Base-by-base conservation (phyloP, 2,888 invertebrate species). In the Hartigia nigra region DNA sequence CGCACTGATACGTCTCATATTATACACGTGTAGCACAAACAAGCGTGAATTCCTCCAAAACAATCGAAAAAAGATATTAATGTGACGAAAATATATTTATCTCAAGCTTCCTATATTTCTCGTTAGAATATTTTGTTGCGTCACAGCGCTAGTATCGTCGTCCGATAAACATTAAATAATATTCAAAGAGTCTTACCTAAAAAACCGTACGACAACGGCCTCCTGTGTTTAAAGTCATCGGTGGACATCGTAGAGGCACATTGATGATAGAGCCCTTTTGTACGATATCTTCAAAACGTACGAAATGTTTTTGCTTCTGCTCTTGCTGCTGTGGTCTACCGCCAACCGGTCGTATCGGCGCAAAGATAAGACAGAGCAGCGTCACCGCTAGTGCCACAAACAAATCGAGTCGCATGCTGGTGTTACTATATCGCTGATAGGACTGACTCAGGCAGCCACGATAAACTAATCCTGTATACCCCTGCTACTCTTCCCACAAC, bases 381-480 rank as follows among this genome's bases (percentile, higher is more conserved):
- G 79, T 78, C 74, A 80, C 77, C 79, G 81, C 78, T 69, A 82
- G 55, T 39, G 84, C 69, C 55, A 84, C 69, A n/a, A 84, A 76
- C 81, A 81, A 78, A 80, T 76, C 74, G 69, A 82, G 74, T 82
- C 77, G 85, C 88, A 88, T 88, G 77, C 81, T 83, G 78, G 78
- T 34, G 75, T 36, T 34, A 34, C 36, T 75, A 31, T 36, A 37
- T 23, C 12, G 79, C 80, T 77, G 81, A 80, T 81, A 79, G 78
- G 77, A 82, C 82, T 82, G 82, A 84, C 80, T 72, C 72, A 5
- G 31, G 72, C 72, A 31, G 31, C 34, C 72, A 34, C 34, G 72
- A 12, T 72, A 32, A 72, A 23, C 72, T 55, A 55, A 55, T 55
- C 23, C 55, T 23, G 55, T 23, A 55, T 55, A 55, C 55, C 55